Base-by-base conservation (phyloP, 92 coral and sea anemone species). In the Hydrozoanthus gracilis region DNA sequence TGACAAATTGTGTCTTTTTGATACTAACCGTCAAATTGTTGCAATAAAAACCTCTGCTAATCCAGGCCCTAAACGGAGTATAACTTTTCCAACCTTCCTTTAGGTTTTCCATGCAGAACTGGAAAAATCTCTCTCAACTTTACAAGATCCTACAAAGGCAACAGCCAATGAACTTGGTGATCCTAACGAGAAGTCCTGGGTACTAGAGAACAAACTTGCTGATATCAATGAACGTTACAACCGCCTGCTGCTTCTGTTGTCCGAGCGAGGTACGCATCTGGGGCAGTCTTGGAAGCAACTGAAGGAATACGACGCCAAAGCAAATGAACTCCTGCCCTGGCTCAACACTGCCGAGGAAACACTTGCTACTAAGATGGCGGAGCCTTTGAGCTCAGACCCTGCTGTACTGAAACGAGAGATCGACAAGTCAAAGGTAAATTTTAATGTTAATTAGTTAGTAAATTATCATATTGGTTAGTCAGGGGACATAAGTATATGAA, bases 151-250 rank as follows among this genome's bases (percentile, higher is more conserved):
- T 6, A 76, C 91, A 17, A 91, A 91, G 45, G 80, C 88, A 13
- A 80, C 87, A 6, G 92, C 87, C 4, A 89, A 86, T 47, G 92
- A 85, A 12, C 91, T 93, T 15, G 88, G 93, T 45, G 94, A 93
- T 87, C 98, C 99, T 17, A 94, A 93, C 83, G 99, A 96, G 84
- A 95, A 96, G 91, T 95, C 98, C 92, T 96, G 99, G 99, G 99
- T 95, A 70, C 98, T 96, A 89, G 99, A 96, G 62, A 96, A 95
- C 91, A 96, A 96, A 79, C 95, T 96, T 17, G 95, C 99, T 1
- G 99, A 96, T 76, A 96, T 96, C 90, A 96, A 96, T 87, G 99
- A 96, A 73, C 96, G 99, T 4, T 96, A 96, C 92, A 96, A 86
- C 87, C 94, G 96, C 73, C 95, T 96, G 76, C 85, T 96, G 51